Conservation (phyloP, 2,113 vertebrate genomes). For the Menidia beryllina region DNA sequence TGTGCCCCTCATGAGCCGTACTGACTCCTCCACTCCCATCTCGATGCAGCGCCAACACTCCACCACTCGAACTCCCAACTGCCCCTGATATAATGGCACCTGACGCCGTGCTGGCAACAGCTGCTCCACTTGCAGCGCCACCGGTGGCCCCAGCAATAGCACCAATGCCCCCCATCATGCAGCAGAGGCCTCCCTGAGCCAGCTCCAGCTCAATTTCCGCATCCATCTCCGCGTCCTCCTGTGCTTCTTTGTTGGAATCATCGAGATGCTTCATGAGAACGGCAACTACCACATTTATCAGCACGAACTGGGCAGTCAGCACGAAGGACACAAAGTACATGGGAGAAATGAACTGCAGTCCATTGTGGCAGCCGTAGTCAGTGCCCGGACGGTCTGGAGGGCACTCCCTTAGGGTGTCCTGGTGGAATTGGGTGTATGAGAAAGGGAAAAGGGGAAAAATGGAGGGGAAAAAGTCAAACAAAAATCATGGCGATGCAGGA, state of each 20-base stretch:
- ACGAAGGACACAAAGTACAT: conserved; percentile 99
- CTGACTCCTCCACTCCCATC: conserved; percentile 32
- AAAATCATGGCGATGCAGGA: no score
- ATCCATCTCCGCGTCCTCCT: conserved; percentile 98
- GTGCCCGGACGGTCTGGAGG: conserved; percentile 73
- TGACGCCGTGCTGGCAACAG: conserved; percentile 4
- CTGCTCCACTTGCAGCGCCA: conserved; percentile 13
- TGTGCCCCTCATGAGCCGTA: conserved; percentile 53
- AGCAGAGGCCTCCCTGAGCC: conserved; percentile 87
- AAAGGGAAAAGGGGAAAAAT: neutral
- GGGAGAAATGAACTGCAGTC: conserved; percentile 91
- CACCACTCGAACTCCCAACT: conserved; percentile 17
- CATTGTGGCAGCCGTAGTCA: conserved; percentile 91
- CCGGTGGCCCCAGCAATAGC: conserved; percentile 57
- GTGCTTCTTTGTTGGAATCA: conserved; percentile 97
- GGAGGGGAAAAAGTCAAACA: neutral
- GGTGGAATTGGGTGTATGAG: conserved; percentile 9
- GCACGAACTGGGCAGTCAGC: conserved; percentile 98
- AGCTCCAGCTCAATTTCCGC: conserved; percentile 96
- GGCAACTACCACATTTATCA: conserved; percentile 98
- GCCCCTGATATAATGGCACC: conserved; percentile 29
- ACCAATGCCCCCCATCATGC: conserved; percentile 81
- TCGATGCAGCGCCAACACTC: conserved; percentile 19
- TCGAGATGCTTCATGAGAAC: conserved; percentile 99
- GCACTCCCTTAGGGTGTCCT: conserved; percentile 97